These are phyloP conservation scores for Fissipunctia ypsillon DNA, from an alignment of 2,888 invertebrate species.

Conservation along the genomic window DNA sequence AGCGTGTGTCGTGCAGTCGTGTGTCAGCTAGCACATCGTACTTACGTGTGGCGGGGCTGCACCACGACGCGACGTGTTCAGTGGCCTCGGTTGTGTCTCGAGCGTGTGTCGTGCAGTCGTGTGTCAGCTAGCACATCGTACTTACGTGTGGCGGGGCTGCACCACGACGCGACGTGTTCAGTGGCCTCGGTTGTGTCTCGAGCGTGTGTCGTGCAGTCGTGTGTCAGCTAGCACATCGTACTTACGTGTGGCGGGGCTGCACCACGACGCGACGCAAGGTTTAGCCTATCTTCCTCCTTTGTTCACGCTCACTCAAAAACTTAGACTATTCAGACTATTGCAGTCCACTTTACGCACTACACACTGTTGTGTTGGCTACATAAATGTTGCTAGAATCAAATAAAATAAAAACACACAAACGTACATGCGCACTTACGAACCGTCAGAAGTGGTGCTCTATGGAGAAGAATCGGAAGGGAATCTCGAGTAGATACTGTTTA, in stretches of 20 bases:
- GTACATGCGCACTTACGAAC: not conserved
- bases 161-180: too few relatives aligned
- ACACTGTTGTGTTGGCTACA: not conserved
- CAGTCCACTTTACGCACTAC: not conserved
- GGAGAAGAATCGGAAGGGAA: constrained; percentile 31
- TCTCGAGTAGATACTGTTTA: constrained; percentile 5
- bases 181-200: not conserved
- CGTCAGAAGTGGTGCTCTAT: not conserved
- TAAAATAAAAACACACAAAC: not conserved
- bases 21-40: not conserved
- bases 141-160: too few relatives aligned
- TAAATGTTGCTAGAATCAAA: not conserved
- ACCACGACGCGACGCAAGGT: too few relatives aligned
- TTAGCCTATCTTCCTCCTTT: not conserved
- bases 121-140: not conserved
- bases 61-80: too few relatives aligned
- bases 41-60: too few relatives aligned
- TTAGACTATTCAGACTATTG: not conserved
- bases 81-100: not conserved
- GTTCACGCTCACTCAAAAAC: not conserved
- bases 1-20: not conserved
- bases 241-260: too few relatives aligned
- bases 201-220: not conserved
- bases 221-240: not conserved
- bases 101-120: not conserved